phyloP scores from a whole-genome alignment of 2,797 vertebrate genomes.

The Distichodus sexfasciatus region DNA sequence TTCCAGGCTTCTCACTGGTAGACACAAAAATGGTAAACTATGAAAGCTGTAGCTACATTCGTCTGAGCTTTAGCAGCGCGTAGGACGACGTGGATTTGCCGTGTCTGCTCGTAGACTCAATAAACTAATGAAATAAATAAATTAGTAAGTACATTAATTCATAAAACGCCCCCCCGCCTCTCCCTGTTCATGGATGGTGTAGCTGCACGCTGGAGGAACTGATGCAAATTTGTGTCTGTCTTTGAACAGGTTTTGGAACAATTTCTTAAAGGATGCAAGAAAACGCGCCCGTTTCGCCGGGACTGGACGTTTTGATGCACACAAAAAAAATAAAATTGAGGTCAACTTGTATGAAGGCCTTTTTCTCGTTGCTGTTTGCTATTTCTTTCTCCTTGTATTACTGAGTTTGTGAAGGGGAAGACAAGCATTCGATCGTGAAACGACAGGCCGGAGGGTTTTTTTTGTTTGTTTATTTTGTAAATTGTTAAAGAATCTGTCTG shows the following conservation, averaged over 20 bases:
- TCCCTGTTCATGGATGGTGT: not conserved
- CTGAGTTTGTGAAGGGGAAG: conserved; percentile 30
- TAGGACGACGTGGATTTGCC: no score
- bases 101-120: no score
- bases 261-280: not conserved
- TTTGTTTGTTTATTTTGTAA: conserved; percentile 56
- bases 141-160: no score
- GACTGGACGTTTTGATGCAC: conserved; percentile 39
- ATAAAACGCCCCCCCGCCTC: no score
- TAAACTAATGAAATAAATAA: no score
- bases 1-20: conserved; percentile 19
- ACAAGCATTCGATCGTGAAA: conserved; percentile 16
- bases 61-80: not conserved
- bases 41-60: conserved; percentile 65
- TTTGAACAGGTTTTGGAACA: not conserved
- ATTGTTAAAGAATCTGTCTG: conserved; percentile 35
- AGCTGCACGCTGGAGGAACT: conserved; percentile 64
- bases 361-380: not conserved
- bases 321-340: not conserved
- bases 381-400: conserved; percentile 20
- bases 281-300: not conserved
- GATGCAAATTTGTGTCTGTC: conserved; percentile 55
- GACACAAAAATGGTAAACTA: conserved; percentile 62
- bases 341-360: conserved; percentile 13
- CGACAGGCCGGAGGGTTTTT: conserved; percentile 21